Conservation (phyloP, 2,113 vertebrate genomes). For the Anoplopoma fimbria region DNA sequence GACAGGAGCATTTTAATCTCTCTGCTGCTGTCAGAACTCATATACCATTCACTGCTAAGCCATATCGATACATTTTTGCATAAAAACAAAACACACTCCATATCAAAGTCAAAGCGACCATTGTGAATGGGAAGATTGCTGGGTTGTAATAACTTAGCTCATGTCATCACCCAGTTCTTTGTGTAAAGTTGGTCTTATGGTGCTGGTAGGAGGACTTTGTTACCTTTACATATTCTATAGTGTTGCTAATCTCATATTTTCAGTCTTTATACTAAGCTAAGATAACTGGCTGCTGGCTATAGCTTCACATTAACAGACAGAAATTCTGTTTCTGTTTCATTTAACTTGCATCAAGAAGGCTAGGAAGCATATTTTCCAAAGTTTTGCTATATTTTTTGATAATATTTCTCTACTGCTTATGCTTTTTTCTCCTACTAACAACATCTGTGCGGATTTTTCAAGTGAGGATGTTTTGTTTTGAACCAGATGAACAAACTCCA, state of each 20-base stretch:
- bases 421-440: neutral
- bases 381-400: neutral
- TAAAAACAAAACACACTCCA: neutral
- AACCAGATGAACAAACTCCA: slow-evolving; percentile 19
- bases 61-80: neutral
- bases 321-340: neutral
- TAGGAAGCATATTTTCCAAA: neutral
- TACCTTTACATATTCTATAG: neutral
- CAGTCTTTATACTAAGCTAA: neutral
- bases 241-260: neutral
- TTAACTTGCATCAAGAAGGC: neutral
- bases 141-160: neutral
- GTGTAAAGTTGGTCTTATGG: too few relatives aligned
- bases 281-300: neutral
- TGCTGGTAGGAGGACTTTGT: neutral
- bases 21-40: slow-evolving; percentile 21
- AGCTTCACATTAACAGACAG: neutral
- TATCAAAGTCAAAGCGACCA: neutral
- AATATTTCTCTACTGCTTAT: neutral
- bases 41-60: neutral
- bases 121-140: neutral
- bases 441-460: slow-evolving; percentile 11
- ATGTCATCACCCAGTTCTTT: neutral
- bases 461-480: slow-evolving; percentile 1
- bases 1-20: slow-evolving; percentile 32